phyloP scores from a whole-genome alignment of 2,797 vertebrate genomes.

The Gallinago solitaria region DNA sequence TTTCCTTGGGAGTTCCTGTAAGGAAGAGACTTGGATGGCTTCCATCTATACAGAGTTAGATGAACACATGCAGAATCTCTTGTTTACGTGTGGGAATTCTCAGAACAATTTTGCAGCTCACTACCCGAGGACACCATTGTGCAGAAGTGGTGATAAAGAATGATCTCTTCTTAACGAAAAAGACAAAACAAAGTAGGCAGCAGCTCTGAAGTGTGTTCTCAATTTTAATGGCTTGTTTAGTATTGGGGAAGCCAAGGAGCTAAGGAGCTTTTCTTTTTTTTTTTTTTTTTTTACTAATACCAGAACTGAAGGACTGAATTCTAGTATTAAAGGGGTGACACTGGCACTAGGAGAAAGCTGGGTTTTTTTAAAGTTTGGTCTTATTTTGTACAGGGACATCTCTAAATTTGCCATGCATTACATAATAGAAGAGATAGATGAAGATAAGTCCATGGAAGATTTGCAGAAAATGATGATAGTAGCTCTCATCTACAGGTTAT shows the following conservation, averaged over 20 bases:
- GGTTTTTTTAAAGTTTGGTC: not conserved
- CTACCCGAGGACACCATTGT: not conserved
- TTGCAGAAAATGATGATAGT: slow-evolving; percentile 97
- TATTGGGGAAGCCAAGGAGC: not conserved
- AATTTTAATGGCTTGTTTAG: slow-evolving; percentile 1
- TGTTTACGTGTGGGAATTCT: not conserved
- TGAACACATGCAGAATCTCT: not conserved
- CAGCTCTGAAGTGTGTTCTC: not conserved
- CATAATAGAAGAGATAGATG: slow-evolving; percentile 96
- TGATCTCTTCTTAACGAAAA: not conserved
- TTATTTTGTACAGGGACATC: slow-evolving; percentile 86
- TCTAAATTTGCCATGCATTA: slow-evolving; percentile 95
- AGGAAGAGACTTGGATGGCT: not conserved
- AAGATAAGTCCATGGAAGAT: slow-evolving; percentile 95
- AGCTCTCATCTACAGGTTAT: slow-evolving; percentile 91
- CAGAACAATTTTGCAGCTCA: not conserved
- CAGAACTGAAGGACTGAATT: not conserved
- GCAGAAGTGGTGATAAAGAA: not conserved
- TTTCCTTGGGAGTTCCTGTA: not conserved
- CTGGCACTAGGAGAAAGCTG: not conserved
- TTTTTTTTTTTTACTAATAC: not conserved
- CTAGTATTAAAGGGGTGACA: not conserved
- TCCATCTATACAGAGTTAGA: not conserved
- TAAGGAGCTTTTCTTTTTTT: not conserved
- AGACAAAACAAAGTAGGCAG: not conserved